A percentile compares a stretch with the other conserved stretches of the same genome.
These are phyloP conservation scores for Dipus sagitta DNA, from an alignment of 2,797 vertebrate species.

Conservation along the genomic window DNA sequence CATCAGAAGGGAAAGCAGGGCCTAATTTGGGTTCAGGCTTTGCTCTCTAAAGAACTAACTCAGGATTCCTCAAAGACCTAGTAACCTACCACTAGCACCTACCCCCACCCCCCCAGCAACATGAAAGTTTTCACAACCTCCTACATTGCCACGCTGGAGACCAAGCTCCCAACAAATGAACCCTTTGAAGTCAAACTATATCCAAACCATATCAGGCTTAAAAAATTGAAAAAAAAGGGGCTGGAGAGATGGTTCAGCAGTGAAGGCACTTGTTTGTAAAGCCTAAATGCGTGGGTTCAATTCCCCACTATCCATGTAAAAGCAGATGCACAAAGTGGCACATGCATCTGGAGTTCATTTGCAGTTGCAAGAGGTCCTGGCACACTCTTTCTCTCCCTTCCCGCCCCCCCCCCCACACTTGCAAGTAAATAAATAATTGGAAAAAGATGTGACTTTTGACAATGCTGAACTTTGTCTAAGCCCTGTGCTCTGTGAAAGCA, in stretches of 20 bases:
- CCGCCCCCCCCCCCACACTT: no score
- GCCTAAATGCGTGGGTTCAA: no score
- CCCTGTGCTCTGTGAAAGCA: neutral
- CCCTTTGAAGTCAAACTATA: neutral
- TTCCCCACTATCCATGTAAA: no score
- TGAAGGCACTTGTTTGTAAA: no score
- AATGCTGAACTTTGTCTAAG: neutral
- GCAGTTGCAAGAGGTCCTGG: no score
- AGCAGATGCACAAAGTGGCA: no score
- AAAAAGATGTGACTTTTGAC: neutral
- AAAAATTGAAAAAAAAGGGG: constrained; percentile 25
- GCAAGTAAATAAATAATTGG: neutral
- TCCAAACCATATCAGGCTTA: neutral
- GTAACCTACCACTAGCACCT: neutral
- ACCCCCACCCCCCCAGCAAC: no score
- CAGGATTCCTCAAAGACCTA: neutral
- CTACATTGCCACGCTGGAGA: neutral
- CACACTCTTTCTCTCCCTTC: no score
- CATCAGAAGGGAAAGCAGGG: neutral
- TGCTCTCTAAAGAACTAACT: neutral
- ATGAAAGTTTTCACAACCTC: neutral
- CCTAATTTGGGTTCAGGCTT: neutral
- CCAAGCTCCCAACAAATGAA: neutral
- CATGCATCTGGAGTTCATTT: no score
- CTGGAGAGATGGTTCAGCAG: no score